Evolutionary conservation across 2,888 invertebrate species (phyloP), one percentile per base, ranked within the genome.

Genomic region (Tenthredo distinguenda): DNA sequence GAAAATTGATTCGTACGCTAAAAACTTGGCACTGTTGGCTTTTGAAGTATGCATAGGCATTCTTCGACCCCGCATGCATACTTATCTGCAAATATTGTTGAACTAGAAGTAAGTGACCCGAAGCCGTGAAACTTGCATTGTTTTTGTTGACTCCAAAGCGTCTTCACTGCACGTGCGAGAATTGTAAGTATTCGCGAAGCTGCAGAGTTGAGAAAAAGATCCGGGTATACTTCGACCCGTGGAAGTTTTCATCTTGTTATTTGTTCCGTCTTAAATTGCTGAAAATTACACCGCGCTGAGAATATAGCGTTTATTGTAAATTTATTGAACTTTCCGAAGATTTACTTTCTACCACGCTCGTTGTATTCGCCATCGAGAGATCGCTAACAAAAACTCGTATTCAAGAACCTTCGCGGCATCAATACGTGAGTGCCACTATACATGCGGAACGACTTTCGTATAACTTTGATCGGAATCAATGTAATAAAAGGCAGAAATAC

Each of bases 401-500:
- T 31, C 31, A 18, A 15, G 77, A 77, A 77, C 50, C 10, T 74
- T 43, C 74, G 10, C 43, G 74, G 74, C 31, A 74, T 74, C 74
- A 31, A 74, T 74, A 74, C 74, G 74, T 9, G 74, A 74, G 43
- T 74, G 74, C 74, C 74, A 74, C 55, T 77, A 47, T 34, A 77
- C 50, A 77, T 26, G 50, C 50, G 50, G 62, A 81, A 34, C 31
- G 79, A 62, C 79, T 81, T 81, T 40, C 37, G 79, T 62, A 58
- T 58, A 81, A 81, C 37, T 81, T 81, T 62, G 79, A 81, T 81
- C 58, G 37, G 79, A 81, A 81, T 81, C 79, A 81, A 37, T 58
- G 58, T 37, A 81, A 62, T 40, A 81, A 81, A 62, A 58, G 40
- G 58, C 62, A n/a, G 79, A 62, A 81, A 81, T 58, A 37, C 47